Base-by-base conservation (phyloP, 2,797 vertebrate species). In the Micromesistius poutassou region DNA sequence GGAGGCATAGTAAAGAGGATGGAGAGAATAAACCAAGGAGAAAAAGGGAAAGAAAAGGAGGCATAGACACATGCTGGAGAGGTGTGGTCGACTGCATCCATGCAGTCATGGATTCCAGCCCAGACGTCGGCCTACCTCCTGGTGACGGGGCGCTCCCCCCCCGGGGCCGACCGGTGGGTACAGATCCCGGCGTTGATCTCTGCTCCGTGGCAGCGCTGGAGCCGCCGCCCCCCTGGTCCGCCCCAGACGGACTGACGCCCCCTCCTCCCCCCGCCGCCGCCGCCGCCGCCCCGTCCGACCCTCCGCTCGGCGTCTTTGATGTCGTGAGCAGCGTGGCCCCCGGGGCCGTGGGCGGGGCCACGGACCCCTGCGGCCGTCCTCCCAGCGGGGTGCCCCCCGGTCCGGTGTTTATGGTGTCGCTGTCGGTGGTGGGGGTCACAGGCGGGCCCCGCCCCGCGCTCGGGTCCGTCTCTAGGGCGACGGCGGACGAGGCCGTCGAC, bases 81-180 rank as follows among this genome's bases (percentile, higher is more conserved):
- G 5, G 8, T 31, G 73, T 90, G 90, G 91, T 87, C 84, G 83
- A 92, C 91, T 83, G 83, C 87, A 72, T 83, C 82, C 75, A 85
- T 79, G 77, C 74, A 88, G 71, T 89, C 79, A 82, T 81, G 80
- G 74, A 80, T 76, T 33, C 35, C 35, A 74, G 85, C 75, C 19
- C 4, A 36, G 80, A 79, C 74, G 84, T 82, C 7, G 86, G 88
- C 92, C 91, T 93, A 94, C 94, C 92, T 93, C 75, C 76, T 84
- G 77, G 74, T 86, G 82, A 86, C 68, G 85, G 81, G 72, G 80
- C 71, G 82, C 81, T 81, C 74, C 82, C 78, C 80, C 84, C 73
- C 35, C 83, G 77, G 86, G 81, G n/a, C n/a, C n/a, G n/a, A n/a
- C n/a, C n/a, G 79, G 89, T 85, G 86, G 86, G 86, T 30, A 81